phyloP scores from a whole-genome alignment of 2,797 vertebrate genomes.

The Pseudocheirus occidentalis region DNA sequence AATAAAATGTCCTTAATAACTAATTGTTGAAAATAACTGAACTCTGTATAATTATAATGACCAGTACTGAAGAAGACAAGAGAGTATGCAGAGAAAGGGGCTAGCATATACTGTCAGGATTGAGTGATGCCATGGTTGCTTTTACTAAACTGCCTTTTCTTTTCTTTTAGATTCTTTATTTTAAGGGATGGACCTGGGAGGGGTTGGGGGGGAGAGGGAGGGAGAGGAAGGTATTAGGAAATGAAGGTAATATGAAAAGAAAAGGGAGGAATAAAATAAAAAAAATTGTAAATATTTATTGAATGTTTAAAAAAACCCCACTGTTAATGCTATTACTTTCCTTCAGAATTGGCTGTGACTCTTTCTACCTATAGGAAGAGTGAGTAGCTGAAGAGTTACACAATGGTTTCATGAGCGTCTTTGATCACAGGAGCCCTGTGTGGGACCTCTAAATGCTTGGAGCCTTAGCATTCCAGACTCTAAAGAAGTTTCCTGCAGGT shows the following conservation, averaged over 20 bases:
- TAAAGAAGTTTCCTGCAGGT: neutral
- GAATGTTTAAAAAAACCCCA: neutral
- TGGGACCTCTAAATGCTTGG: neutral
- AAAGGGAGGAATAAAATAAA: neutral
- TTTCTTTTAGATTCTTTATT: neutral
- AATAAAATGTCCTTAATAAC: neutral
- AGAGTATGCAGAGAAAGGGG: neutral
- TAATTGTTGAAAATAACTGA: neutral
- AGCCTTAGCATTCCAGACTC: neutral
- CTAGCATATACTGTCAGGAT: neutral
- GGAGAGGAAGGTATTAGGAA: neutral
- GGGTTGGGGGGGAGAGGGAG: neutral
- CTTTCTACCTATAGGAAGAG: neutral
- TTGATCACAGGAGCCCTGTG: neutral
- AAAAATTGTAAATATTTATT: neutral
- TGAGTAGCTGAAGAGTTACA: neutral
- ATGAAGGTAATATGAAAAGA: neutral
- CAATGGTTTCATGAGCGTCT: neutral
- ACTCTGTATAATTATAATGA: neutral
- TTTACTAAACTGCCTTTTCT: neutral
- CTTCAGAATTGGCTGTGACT: neutral
- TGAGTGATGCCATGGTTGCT: neutral
- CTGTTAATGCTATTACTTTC: neutral
- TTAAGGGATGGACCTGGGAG: neutral
- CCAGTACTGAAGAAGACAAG: neutral